phyloP scores from a whole-genome alignment of 2,888 invertebrate species.

The Drosophila rellima region DNA sequence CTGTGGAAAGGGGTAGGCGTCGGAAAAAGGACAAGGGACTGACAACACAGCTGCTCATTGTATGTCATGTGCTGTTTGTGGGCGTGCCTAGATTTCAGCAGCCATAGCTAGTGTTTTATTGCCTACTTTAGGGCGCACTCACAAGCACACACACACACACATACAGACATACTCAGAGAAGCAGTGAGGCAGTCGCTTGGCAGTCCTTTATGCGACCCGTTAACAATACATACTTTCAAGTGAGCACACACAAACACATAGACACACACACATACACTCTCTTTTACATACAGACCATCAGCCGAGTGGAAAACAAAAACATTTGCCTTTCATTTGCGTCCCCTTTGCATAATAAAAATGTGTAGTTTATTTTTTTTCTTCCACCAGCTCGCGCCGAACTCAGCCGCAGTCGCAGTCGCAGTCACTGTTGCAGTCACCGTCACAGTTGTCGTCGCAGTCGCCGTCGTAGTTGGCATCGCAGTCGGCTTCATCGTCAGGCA shows the following conservation, averaged over 20 bases:
- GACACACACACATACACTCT: conserved; percentile 23
- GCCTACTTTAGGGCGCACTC: conserved; percentile 65
- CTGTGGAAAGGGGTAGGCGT: conserved; percentile 5
- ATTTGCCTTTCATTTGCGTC: conserved; percentile 80
- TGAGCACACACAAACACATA: conserved; percentile 60
- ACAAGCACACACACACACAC: conserved; percentile 23
- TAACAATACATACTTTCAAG: conserved; percentile 77
- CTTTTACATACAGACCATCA: conserved; percentile 38
- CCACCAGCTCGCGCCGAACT: conserved; percentile 19
- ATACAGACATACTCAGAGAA: conserved; percentile 23
- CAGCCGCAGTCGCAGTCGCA: conserved; percentile 23
- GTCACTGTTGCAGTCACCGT: not conserved
- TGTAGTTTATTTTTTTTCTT: conserved; percentile 71
- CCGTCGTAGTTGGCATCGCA: conserved; percentile 9
- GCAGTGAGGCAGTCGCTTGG: conserved; percentile 45
- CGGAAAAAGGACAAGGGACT: conserved; percentile 18
- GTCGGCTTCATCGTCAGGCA: conserved; percentile 40
- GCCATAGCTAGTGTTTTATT: conserved; percentile 73
- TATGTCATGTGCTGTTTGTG: conserved; percentile 61
- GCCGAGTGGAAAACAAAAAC: conserved; percentile 71
- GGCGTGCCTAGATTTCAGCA: conserved; percentile 71
- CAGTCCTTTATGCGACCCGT: conserved; percentile 67
- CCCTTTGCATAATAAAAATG: conserved; percentile 81
- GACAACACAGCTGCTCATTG: conserved; percentile 57
- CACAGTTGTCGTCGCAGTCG: conserved; percentile 18